These are phyloP conservation scores for Rhagologus leucostigma DNA, from an alignment of 2,113 vertebrate genomes.

Conservation along the genomic window DNA sequence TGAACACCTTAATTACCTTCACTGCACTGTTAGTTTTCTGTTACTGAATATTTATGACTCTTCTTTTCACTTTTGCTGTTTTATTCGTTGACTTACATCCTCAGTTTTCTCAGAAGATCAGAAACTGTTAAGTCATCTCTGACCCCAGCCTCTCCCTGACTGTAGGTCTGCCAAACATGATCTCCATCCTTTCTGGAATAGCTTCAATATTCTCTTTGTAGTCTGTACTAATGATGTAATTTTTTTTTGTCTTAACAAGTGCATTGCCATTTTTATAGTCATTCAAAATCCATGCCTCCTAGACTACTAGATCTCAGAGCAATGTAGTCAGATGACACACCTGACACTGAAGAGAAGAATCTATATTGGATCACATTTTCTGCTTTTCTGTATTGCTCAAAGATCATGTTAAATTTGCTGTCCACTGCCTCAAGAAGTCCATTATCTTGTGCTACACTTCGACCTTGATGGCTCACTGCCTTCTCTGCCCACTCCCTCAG, in stretches of 20 bases:
- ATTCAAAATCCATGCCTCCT: not conserved
- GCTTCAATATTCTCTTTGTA: not conserved
- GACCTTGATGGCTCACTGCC: not conserved
- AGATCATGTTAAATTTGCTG: not conserved
- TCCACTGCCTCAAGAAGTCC: not conserved
- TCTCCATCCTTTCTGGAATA: not conserved
- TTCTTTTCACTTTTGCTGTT: not conserved
- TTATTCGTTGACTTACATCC: not conserved
- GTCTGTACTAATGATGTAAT: not conserved
- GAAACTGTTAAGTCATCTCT: not conserved
- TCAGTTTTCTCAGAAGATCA: not conserved
- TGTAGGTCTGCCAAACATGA: not conserved
- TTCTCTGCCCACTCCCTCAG: not conserved
- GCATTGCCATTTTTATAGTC: not conserved
- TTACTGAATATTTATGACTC: not conserved
- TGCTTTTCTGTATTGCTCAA: not conserved
- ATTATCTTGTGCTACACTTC: not conserved
- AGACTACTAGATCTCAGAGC: not conserved
- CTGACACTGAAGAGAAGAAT: not conserved
- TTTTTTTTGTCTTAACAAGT: not conserved
- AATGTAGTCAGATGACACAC: not conserved
- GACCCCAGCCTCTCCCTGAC: not conserved
- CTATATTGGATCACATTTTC: not conserved
- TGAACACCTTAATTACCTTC: not conserved
- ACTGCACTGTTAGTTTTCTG: not conserved